Base-by-base conservation (phyloP, 2,113 vertebrate species). In the Stercorarius parasiticus region DNA sequence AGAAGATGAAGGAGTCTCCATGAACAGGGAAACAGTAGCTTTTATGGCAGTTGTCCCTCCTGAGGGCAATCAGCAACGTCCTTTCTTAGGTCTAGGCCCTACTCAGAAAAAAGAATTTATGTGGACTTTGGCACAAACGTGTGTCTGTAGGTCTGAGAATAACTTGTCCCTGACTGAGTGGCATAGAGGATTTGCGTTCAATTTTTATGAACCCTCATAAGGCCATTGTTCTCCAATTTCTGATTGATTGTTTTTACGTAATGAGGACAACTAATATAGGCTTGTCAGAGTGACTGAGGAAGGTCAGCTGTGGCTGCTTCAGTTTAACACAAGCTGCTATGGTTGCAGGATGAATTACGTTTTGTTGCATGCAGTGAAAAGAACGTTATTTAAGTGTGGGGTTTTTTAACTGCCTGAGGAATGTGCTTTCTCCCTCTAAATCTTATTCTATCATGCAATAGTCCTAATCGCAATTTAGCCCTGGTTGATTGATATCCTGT, bases 161-260 rank as follows among this genome's bases (percentile, higher is more conserved):
- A 84, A 70, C 61, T 67, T 82, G 66, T 79, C 62, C 69, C 81
- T 91, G 79, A 19, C 18, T 74, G 66, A 79, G 17, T 47, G 78
- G 81, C 67, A 59, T 2, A 78, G 43, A 81, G 76, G 53, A 91
- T 95, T 87, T 90, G 58, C 49, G 69, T 92, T 92, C 90, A 93
- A 32, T 87, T 96, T 97, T 96, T 94, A 94, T 97, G 92, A 97
- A 70, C 88, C 23, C 65, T 90, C 34, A 32, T 90, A 79, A 86
- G 61, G 96, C 91, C 79, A 59, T 70, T 97, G 92, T 90, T 94
- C 93, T 97, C 87, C 76, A 90, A 18, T 97, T 93, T 95, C 92
- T 96, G 92, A 97, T 95, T 97, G 96, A 97, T 97, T 93, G 73
- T 47, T 80, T 66, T 97, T 97, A 95, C 89, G 87, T 96, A 97